Conservation (phyloP, 2,888 invertebrate genomes). For the Oligia strigilis region DNA sequence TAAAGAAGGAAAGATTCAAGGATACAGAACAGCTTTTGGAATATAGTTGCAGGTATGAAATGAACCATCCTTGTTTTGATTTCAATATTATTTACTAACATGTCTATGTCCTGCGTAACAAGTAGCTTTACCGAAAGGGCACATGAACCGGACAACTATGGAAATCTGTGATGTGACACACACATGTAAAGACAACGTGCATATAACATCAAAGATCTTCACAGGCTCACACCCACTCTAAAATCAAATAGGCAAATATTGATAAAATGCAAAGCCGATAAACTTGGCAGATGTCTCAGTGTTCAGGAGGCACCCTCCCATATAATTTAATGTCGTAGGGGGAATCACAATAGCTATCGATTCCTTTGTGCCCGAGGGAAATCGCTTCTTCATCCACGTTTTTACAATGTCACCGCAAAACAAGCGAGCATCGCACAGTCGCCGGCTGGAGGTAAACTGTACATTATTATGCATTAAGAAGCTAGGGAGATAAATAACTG, state of each 20-base stretch:
- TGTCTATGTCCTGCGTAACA: not conserved
- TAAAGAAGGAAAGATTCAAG: too few species aligned
- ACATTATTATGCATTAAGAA: slow-evolving; percentile 65
- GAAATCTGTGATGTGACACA: slow-evolving; percentile 10
- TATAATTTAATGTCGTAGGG: slow-evolving; percentile 85
- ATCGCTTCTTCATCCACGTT: slow-evolving; percentile 77
- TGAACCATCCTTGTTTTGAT: not conserved
- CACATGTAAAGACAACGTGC: slow-evolving; percentile 40
- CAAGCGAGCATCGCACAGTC: slow-evolving; percentile 67
- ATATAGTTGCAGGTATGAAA: not conserved
- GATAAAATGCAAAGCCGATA: slow-evolving; percentile 83
- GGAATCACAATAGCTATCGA: slow-evolving; percentile 87
- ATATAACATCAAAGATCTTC: slow-evolving; percentile 50
- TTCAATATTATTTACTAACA: not conserved
- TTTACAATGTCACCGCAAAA: slow-evolving; percentile 79
- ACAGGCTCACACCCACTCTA: slow-evolving; percentile 72
- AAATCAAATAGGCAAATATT: slow-evolving; percentile 86
- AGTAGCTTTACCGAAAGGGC: slow-evolving; percentile 19
- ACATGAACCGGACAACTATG: slow-evolving; percentile 21
- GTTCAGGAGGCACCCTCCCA: slow-evolving; percentile 79
- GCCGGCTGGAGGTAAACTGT: slow-evolving; percentile 56
- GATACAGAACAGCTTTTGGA: not conserved
- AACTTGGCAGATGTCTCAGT: slow-evolving; percentile 84
- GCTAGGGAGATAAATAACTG: slow-evolving; percentile 58
- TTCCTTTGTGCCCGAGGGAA: slow-evolving; percentile 81